Evolutionary conservation across 2,888 invertebrate species (phyloP).

Genomic region (Ethmia dodecea): DNA sequence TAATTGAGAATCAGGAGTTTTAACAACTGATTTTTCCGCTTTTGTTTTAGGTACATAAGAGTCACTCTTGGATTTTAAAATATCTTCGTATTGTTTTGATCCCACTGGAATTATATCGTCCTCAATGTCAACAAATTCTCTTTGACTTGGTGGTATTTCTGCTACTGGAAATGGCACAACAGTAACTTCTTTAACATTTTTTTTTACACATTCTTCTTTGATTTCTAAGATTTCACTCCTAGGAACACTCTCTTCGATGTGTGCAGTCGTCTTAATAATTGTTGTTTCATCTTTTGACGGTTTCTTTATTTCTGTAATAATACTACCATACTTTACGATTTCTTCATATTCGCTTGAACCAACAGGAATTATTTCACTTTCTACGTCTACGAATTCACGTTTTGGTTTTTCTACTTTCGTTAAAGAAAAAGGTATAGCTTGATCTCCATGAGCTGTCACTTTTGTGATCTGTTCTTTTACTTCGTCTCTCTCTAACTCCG

Average conservation of each 20-base stretch:
- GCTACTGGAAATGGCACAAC: conserved; percentile 69
- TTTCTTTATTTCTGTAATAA: conserved; percentile 57
- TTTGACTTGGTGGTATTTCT: conserved; percentile 65
- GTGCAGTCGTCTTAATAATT: conserved; percentile 37
- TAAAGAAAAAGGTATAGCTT: conserved; percentile 56
- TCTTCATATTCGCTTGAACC: conserved; percentile 65
- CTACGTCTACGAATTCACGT: conserved; percentile 69
- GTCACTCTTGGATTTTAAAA: conserved; percentile 68
- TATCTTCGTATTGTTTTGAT: conserved; percentile 67
- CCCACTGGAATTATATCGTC: conserved; percentile 62
- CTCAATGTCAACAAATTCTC: conserved; percentile 69
- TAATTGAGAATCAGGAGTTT: conserved; percentile 56
- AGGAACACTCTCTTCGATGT: conserved; percentile 37
- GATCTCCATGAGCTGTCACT: conserved; percentile 27
- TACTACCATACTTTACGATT: conserved; percentile 47
- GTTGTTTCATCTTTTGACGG: conserved; percentile 33
- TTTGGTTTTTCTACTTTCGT: conserved; percentile 54
- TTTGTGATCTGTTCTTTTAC: conserved; percentile 39
- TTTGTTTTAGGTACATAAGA: conserved; percentile 72
- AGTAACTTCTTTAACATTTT: conserved; percentile 44
- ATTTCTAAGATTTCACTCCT: conserved; percentile 31
- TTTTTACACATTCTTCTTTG: conserved; percentile 52
- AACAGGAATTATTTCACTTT: conserved; percentile 65
- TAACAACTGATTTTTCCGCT: conserved; percentile 54
- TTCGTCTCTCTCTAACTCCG: conserved; percentile 38